Evolutionary conservation across 2,888 invertebrate genomes (phyloP), one percentile per base, ranked within the genome.

Genomic region (Physocephala rufipes): DNA sequence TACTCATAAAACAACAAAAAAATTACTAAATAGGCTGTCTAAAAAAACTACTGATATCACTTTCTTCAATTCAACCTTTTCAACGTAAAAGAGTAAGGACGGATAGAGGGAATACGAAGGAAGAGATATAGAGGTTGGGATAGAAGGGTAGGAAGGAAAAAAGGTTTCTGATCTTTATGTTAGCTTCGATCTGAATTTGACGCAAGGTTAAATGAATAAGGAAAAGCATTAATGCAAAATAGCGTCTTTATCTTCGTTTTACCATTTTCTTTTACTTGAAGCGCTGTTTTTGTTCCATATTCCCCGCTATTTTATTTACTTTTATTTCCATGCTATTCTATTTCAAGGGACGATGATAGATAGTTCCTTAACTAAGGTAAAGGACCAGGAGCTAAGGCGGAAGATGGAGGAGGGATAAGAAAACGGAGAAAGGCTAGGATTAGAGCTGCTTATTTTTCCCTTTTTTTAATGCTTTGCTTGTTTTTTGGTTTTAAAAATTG

Each of bases 401-500:
- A n/a, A n/a, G n/a, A n/a, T n/a, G n/a, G n/a, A n/a, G n/a, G n/a
- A n/a, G n/a, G n/a, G n/a, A n/a, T n/a, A n/a, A n/a, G 26, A 55
- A 55, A 19, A 36, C 5, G 9, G 36, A 15, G 61, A 3, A 30
- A 15, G 26, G 16, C 16, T 21, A 36, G 21, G 43, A 62, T 26
- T 58, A 43, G 24, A 28, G n/a, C 59, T 67, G 28, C 24, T 77
- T 72, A 73, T 76, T 77, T 76, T 76, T 74, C 73, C 76, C 78
- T 77, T 74, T 76, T n/a, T 75, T 74, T 74, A 67, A 71, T 59
- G 73, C 71, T 74, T 70, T 73, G 68, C 74, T 71, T 74, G 75
- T 76, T 75, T 77, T n/a, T 76, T 79, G 77, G 74, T 74, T 74
- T 36, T 74, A 69, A 74, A 69, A 76, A 71, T 73, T 73, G 75